phyloP scores from a whole-genome alignment of 2,113 vertebrate genomes.

The Esox niger region DNA sequence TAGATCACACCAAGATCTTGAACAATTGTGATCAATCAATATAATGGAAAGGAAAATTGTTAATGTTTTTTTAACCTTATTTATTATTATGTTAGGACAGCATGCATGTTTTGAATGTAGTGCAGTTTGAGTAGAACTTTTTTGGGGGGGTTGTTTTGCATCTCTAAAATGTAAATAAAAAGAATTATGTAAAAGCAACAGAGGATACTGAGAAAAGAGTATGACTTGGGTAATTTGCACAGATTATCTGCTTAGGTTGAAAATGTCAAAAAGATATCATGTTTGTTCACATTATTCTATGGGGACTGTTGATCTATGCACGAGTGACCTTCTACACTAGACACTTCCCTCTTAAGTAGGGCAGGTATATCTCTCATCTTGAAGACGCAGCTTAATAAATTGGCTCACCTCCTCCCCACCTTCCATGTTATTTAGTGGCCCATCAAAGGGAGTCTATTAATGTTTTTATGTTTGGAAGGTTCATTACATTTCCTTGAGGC shows the following conservation, averaged over 20 bases:
- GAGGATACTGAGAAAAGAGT: neutral
- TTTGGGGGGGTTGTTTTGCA: neutral
- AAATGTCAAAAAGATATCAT: conserved; percentile 42
- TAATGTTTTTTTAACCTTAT: too few relatives aligned
- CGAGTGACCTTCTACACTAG: conserved; percentile 52
- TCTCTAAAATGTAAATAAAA: neutral
- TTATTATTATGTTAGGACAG: too few relatives aligned
- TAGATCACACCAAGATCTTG: neutral
- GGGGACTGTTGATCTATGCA: conserved; percentile 59
- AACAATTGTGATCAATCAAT: neutral
- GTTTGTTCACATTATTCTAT: conserved; percentile 56
- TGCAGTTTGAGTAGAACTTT: neutral
- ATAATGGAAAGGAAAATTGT: neutral
- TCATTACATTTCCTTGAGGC: conserved; percentile 63
- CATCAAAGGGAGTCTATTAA: conserved; percentile 65
- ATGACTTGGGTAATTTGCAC: neutral
- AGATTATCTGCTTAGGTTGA: conserved; percentile 15
- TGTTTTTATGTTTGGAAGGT: conserved; percentile 67
- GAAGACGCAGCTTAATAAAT: conserved; percentile 60
- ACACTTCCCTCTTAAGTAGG: conserved; percentile 11
- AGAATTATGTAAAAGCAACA: neutral
- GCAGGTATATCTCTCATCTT: conserved; percentile 22
- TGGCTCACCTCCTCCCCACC: conserved; percentile 53
- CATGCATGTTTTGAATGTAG: neutral
- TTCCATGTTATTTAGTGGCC: conserved; percentile 67